Evolutionary conservation across 2,113 vertebrate species (phyloP), one percentile per base, ranked within the genome.

Genomic region (Leucopternis melanops): DNA sequence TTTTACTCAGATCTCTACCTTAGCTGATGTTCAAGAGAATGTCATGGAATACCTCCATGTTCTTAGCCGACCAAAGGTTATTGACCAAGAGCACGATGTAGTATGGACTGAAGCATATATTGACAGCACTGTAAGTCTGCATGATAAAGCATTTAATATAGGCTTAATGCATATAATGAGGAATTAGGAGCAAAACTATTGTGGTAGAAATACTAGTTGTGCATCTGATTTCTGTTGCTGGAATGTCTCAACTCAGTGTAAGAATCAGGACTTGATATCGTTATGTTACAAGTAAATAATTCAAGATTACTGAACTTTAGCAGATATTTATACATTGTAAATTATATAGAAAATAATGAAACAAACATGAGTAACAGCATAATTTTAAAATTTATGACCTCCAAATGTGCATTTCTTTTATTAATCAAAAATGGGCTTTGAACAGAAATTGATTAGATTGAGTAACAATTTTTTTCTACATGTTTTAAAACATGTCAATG

Each of bases 1-100:
- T 97, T 99, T 99, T 81, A 99, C 99, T 69, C 99, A 99, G 96
- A 99, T 99, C 92, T 99, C 99, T 65, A 99, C 99, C 5, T 86
- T 99, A 97, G 99, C 99, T 47, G 99, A 99, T 11, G 99, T 99
- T 73, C 99, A 99, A 80, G 99, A 99, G 97, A 99, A 99, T 5
- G 99, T 99, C 91, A 99, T 99, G 99, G 99, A 99, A 94, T 99
- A 99, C 91, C 99, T 99, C 26, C 99, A 99, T 2, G 99, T 99
- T 40, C 98, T 99, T 72, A 99, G 99, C 97, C 98, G 99, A 21
- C 99, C 99, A 31, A 99, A 99, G 96, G 99, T 99, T 63, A 99
- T 99, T 34, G 99, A 99, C 97, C 99, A 98, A 92, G 99, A 99
- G 74, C 99, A 99, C 0, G 99, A 99, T 16, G 99, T 99, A 0